Evolutionary conservation across 2,113 vertebrate genomes (phyloP), one percentile per base, ranked within the genome.

Genomic region (Hipposideros armiger): DNA sequence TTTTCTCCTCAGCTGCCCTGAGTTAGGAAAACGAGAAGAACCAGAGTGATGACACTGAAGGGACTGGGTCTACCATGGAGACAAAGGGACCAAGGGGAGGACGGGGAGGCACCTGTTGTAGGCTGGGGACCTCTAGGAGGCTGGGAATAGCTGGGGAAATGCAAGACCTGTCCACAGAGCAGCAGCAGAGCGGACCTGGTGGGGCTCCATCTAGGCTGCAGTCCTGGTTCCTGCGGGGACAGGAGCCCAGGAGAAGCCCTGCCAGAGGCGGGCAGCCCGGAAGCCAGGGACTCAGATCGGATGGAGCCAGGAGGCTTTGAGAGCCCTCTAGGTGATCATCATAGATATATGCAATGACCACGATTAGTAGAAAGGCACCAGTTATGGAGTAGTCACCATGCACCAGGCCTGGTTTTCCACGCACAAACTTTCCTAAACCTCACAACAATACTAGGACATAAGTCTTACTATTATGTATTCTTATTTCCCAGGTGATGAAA

Each of bases 281-380:
- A 36, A 56, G 9, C 14, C 86, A 87, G 47, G 14, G 30, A 10
- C 16, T 28, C 32, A 47, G 40, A 6, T 11, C 7, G 4, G 36
- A 16, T 20, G 20, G 24, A 13, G 28, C 7, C 11, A 7, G 8
- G 47, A 52, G 7, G 7, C 56, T 13, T 64, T 30, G 16, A 62
- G 47, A 70, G 32, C 7, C 22, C 36, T 30, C 28, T 2, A 36
- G 28, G 17, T 52, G 11, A 58, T 19, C 24, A 50, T 5, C 28
- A 1, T 1, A 36, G 36, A 36, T 36, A 1, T 28, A 24, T 0
- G 0, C 11, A 19, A 32, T 56, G 2, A 32, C 54, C 28, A 1
- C 60, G 13, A 2, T 42, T 11, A 17, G 3, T 66, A 3, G 2
- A 45, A 82, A n/a, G 28, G 30, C 20, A 16, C 60, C 50, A 17